Base-by-base conservation (phyloP, 2,888 invertebrate genomes). In the Drosophila seclusa region DNA sequence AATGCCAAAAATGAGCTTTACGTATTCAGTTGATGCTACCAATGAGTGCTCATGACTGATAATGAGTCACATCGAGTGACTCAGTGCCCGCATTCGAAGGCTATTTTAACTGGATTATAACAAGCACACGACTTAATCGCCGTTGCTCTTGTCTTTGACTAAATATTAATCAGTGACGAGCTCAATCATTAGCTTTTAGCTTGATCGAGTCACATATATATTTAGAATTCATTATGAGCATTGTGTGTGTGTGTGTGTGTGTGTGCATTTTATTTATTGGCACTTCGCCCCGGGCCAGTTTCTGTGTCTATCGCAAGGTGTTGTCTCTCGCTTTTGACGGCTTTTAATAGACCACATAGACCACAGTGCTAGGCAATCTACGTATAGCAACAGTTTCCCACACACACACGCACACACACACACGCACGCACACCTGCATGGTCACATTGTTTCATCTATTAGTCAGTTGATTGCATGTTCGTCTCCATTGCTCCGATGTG, bases 311-410 rank as follows among this genome's bases (percentile, higher is more conserved):
- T 27, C 24, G 62, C 75, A 49, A 62, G 62, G 68, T 60, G 63
- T 64, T 31, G 32, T 38, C 27, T n/a, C 21, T 59, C 31, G 58
- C 13, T 36, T 34, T 60, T 27, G 38, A 13, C 55, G 34, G 59
- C 73, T 77, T 73, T 77, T 67, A 70, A 75, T 75, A 79, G 76
- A 48, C 13, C 24, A 24, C 24, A 18, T 75, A 79, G 76, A 48
- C 13, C 24, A 24, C 34, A 18, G 10, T 34, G 24, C 34, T 18
- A 10, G 34, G 24, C 24, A 54, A 18, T 10, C 18, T 2, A 27
- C 54, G 32, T 38, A 38, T 13, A 45, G 45, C 40, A 52, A 34
- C 73, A 62, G 52, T 24, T 45, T 45, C 4, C 45, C 45, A 16
- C 24, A 34, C 36, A 61, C 34, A 67, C 54, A 63, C 53, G 29